Conservation (phyloP, 2,113 vertebrate genomes). For the Pseudorasbora parva region DNA sequence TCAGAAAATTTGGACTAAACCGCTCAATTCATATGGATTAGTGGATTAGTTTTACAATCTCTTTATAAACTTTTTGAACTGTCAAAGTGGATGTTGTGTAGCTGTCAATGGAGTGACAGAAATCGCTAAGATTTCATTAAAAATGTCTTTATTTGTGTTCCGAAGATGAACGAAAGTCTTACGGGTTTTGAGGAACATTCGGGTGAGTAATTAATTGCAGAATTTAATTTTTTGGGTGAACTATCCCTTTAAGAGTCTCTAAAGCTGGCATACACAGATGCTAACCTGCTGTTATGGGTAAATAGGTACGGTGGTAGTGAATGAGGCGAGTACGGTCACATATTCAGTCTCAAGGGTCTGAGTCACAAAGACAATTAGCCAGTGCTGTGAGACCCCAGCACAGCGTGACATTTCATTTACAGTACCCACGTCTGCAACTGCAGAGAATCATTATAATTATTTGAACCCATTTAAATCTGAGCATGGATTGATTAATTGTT, state of each 20-base stretch:
- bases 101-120: too few species aligned
- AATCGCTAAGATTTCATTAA: too few species aligned
- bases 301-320: constrained; percentile 20
- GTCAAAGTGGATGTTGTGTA: too few species aligned
- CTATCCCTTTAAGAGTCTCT: background rate
- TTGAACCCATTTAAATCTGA: background rate
- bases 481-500: background rate
- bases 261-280: constrained; percentile 12
- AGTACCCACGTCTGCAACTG: background rate
- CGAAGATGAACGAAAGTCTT: too few species aligned
- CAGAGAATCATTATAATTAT: background rate
- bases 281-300: background rate
- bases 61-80: too few species aligned
- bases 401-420: background rate
- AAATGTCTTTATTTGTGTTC: too few species aligned
- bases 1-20: too few species aligned
- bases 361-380: constrained; percentile 36
- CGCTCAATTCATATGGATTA: too few species aligned
- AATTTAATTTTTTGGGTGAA: too few species aligned
- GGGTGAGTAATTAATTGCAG: too few species aligned
- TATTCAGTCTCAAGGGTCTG: constrained; percentile 26
- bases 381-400: constrained; percentile 19
- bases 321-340: constrained; percentile 19
- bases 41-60: too few species aligned
- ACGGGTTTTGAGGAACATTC: too few species aligned